Percentiles rank a stretch among this genome's conserved stretches.
Conservation (phyloP, 2,888 invertebrate species). For the Drosophila fulvimacula region DNA sequence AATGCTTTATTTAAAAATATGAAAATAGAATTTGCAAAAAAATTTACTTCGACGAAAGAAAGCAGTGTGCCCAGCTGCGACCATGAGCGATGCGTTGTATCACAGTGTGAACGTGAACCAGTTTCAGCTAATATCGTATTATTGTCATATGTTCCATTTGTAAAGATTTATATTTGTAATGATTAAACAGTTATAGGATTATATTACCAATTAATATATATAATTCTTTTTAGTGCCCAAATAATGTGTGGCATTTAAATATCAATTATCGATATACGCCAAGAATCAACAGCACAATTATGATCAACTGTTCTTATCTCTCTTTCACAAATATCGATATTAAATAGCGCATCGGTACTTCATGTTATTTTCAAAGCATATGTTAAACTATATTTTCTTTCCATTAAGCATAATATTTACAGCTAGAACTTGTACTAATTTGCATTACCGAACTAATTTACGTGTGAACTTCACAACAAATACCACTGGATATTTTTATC, state of each 20-base stretch:
- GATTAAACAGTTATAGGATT: too few species aligned
- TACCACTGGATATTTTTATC: too few species aligned
- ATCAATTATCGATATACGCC: not conserved
- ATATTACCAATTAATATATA: not conserved
- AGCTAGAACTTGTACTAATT: not conserved
- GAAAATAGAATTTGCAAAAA: constrained; percentile 70
- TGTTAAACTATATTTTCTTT: not conserved
- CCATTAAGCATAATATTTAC: not conserved
- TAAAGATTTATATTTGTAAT: not conserved
- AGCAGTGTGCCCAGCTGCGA: constrained; percentile 53
- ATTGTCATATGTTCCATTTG: not conserved
- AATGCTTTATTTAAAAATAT: constrained; percentile 49
- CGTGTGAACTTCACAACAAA: too few species aligned
- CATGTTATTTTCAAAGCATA: not conserved
- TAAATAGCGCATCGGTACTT: not conserved
- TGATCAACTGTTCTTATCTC: not conserved
- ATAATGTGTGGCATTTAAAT: not conserved
- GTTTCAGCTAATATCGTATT: not conserved
- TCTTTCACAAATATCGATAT: constrained; percentile 1
- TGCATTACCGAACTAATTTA: too few species aligned
- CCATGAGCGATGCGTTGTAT: constrained; percentile 21
- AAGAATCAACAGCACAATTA: not conserved
- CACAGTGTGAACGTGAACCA: constrained; percentile 6
- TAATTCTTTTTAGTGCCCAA: not conserved
- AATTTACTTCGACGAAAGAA: constrained; percentile 31